phyloP scores from a whole-genome alignment of 2,888 invertebrate genomes.

The Drosophila borborema region DNA sequence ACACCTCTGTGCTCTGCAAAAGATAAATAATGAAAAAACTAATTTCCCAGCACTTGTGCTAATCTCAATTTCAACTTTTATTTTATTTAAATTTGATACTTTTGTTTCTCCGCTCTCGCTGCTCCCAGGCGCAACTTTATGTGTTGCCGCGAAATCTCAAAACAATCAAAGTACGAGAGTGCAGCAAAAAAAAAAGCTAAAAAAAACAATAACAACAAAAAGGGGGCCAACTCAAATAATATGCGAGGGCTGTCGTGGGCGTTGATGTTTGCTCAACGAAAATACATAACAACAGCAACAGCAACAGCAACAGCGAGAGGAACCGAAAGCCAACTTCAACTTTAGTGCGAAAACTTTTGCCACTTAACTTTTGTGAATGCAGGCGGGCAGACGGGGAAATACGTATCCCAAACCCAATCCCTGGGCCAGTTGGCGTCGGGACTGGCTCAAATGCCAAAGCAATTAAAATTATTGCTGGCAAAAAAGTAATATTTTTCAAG shows the following conservation, averaged over 20 bases:
- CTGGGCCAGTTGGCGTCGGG: constrained; percentile 33
- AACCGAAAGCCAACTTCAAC: constrained; percentile 69
- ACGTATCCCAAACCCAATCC: constrained; percentile 41
- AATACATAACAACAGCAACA: constrained; percentile 54
- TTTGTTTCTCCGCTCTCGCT: constrained; percentile 32
- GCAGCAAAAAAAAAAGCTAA: constrained; percentile 31
- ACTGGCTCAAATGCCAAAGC: constrained; percentile 70
- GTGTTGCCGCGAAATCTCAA: constrained; percentile 77
- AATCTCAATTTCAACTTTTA: constrained; percentile 76
- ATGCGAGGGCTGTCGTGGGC: constrained; percentile 67
- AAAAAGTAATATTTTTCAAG: constrained; percentile 83
- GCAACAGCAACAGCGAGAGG: constrained; percentile 30
- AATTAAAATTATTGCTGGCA: constrained; percentile 82
- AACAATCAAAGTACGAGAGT: constrained; percentile 74
- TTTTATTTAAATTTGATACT: constrained; percentile 74
- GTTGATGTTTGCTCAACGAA: constrained; percentile 76
- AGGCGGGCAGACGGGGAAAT: constrained; percentile 11
- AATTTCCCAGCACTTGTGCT: constrained; percentile 69
- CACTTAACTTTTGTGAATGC: constrained; percentile 76
- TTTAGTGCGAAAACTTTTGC: constrained; percentile 80
- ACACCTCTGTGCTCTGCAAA: not conserved
- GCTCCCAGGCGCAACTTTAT: constrained; percentile 61
- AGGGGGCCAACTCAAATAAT: constrained; percentile 69
- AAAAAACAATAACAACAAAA: constrained; percentile 28
- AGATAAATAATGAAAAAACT: constrained; percentile 65